These are phyloP conservation scores for Hydrotaea diabolus DNA, from an alignment of 2,888 invertebrate species.

Conservation along the genomic window DNA sequence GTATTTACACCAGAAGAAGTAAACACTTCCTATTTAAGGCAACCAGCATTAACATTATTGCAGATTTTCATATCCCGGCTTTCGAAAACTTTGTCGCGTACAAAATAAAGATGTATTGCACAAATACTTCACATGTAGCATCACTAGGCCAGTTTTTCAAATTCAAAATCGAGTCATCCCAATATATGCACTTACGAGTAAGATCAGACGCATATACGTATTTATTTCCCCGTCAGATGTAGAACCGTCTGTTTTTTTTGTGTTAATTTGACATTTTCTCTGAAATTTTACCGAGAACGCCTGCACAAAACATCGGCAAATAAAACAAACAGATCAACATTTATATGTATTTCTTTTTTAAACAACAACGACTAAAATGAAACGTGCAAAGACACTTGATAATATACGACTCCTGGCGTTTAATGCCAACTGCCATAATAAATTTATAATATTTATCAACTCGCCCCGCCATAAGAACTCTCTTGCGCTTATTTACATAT, in stretches of 20 bases:
- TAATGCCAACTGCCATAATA: constrained; percentile 34
- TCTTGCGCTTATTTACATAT: constrained; percentile 10
- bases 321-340: not conserved
- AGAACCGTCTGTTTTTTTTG: not conserved
- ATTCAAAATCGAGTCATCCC: too few relatives aligned
- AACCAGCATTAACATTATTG: too few relatives aligned
- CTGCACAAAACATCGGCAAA: not conserved
- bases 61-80: too few relatives aligned
- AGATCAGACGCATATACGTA: too few relatives aligned
- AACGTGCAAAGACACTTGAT: constrained; percentile 10
- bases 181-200: too few relatives aligned
- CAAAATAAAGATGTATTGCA: too few relatives aligned
- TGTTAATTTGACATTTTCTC: constrained; percentile 13
- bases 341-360: not conserved
- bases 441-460: constrained; percentile 15
- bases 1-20: too few relatives aligned
- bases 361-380: not conserved
- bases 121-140: too few relatives aligned
- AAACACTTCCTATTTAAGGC: too few relatives aligned
- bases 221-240: not conserved
- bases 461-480: constrained; percentile 11
- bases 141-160: too few relatives aligned
- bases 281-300: not conserved
- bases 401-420: constrained; percentile 36
- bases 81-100: too few relatives aligned